A percentile compares a stretch with the other conserved stretches of the same genome.
Conservation (phyloP, 1,140 invertebrate genomes). For the Drosophila jambulina region DNA sequence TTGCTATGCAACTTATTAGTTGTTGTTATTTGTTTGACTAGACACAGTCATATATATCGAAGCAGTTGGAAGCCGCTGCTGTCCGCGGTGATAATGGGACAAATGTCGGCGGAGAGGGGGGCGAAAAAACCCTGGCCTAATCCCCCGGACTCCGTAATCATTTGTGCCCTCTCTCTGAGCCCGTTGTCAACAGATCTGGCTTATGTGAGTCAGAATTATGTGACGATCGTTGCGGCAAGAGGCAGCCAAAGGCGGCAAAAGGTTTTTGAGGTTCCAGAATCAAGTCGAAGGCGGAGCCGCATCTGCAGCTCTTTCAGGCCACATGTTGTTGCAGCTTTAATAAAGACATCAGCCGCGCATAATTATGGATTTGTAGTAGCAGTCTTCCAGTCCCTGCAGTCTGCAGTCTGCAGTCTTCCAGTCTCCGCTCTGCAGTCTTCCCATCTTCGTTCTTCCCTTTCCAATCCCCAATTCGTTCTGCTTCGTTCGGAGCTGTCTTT, state of each 20-base stretch:
- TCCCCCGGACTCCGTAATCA: constrained; percentile 64
- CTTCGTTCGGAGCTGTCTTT: constrained; percentile 66
- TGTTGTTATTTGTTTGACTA: constrained; percentile 84
- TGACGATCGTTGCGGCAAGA: constrained; percentile 68
- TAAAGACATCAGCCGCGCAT: constrained; percentile 82
- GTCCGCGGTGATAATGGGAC: constrained; percentile 80
- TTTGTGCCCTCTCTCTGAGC: constrained; percentile 58
- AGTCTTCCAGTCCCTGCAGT: constrained; percentile 15
- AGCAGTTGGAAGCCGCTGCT: constrained; percentile 79
- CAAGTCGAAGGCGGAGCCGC: constrained; percentile 1
- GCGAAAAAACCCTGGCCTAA: constrained; percentile 67
- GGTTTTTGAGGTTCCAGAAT: constrained; percentile 63
- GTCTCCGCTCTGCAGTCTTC: constrained; percentile 8
- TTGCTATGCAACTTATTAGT: constrained; percentile 81
- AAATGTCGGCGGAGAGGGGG: constrained; percentile 65
- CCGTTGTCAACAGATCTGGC: constrained; percentile 82
- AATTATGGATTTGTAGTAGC: constrained; percentile 82
- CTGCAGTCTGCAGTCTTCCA: constrained; percentile 4
- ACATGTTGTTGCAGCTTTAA: constrained; percentile 81
- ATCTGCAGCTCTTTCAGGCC: constrained; percentile 39
- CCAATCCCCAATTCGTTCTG: constrained; percentile 77
- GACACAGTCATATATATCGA: constrained; percentile 76
- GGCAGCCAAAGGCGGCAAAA: constrained; percentile 52
- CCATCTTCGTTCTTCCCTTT: constrained; percentile 10
- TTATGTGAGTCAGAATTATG: constrained; percentile 84